Evolutionary conservation across 1,140 invertebrate species (phyloP).

Genomic region (Teleogryllus occipitalis): DNA sequence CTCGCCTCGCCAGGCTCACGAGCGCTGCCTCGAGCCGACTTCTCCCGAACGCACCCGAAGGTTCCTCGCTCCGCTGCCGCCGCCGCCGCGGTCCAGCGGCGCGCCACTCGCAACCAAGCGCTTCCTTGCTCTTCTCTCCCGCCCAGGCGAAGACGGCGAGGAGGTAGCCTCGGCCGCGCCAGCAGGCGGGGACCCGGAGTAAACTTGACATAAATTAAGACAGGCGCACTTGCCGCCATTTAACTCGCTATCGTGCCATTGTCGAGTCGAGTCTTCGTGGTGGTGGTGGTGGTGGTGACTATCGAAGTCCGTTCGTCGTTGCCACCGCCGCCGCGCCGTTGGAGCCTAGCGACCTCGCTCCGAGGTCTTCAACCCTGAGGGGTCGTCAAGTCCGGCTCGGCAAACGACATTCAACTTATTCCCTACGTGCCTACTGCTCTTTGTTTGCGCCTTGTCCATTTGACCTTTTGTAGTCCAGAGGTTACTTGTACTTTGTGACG

Average conservation of each 20-base stretch:
- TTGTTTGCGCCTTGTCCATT: no score
- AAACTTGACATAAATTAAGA: slow-evolving; percentile 6
- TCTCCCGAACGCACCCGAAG: not conserved
- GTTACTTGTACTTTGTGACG: no score
- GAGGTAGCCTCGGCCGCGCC: no score
- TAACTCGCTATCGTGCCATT: not conserved
- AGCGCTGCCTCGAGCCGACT: not conserved
- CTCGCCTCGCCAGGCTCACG: no score
- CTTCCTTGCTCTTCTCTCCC: no score
- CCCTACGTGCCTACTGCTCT: no score
- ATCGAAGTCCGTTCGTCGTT: no score
- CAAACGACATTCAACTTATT: no score
- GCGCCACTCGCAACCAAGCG: no score
- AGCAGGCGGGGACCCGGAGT: not conserved
- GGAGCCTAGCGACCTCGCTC: not conserved
- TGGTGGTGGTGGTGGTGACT: not conserved
- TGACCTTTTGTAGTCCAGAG: no score
- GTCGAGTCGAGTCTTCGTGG: not conserved
- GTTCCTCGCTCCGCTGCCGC: not conserved
- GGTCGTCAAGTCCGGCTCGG: no score
- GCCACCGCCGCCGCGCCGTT: not conserved
- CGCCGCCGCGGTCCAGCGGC: not conserved
- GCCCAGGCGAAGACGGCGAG: no score
- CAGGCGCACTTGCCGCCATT: not conserved
- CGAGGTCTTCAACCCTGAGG: not conserved